phyloP scores from a whole-genome alignment of 2,888 invertebrate species.

The Rhamnusium bicolor region DNA sequence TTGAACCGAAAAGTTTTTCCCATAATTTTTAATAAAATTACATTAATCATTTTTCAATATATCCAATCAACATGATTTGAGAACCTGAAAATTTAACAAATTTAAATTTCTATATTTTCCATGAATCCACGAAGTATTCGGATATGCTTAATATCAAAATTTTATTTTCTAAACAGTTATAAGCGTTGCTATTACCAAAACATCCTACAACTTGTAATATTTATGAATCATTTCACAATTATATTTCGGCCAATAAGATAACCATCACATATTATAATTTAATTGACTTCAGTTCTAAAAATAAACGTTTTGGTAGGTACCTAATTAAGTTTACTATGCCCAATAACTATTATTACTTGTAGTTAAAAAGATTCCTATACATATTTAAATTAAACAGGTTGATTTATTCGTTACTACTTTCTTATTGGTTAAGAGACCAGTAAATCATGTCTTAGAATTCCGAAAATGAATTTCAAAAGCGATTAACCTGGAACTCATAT shows the following conservation, averaged over 20 bases:
- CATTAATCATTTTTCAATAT: too few species aligned
- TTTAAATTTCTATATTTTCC: too few species aligned
- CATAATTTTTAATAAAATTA: too few species aligned
- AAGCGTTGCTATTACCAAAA: background rate
- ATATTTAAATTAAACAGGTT: background rate
- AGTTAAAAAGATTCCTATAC: background rate
- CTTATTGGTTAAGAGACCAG: background rate
- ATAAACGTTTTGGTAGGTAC: background rate
- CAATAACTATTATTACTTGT: background rate
- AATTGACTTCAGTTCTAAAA: background rate
- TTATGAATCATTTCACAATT: background rate
- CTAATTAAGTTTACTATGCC: background rate
- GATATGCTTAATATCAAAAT: too few species aligned
- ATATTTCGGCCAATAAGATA: background rate
- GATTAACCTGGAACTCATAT: background rate
- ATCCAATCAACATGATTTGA: too few species aligned
- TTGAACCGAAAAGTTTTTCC: too few species aligned
- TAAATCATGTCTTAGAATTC: background rate
- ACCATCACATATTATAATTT: background rate
- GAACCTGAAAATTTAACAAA: too few species aligned
- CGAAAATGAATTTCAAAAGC: constrained; percentile 2
- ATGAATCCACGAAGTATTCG: too few species aligned
- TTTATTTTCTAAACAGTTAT: too few species aligned
- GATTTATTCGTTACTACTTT: background rate
- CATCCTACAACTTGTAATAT: background rate